phyloP scores from a whole-genome alignment of 1,140 invertebrate genomes.

The Harlomillsia oculata region DNA sequence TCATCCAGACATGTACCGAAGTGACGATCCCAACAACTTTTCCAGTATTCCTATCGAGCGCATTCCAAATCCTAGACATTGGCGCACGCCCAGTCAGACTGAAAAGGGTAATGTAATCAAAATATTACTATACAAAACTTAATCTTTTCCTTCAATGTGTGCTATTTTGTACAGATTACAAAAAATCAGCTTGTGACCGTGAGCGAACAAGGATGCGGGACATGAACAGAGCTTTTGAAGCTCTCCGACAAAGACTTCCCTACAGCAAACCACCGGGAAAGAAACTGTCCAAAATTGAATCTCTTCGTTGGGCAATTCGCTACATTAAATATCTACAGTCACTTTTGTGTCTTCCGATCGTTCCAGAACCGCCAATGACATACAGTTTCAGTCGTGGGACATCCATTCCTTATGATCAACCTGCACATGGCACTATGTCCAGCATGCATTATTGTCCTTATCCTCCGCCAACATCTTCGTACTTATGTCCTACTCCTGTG shows the following conservation, averaged over 20 bases:
- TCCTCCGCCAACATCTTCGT: not conserved
- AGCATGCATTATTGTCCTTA: not conserved
- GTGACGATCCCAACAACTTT: slow-evolving; percentile 20
- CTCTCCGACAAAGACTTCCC: slow-evolving; percentile 63
- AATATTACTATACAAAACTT: slow-evolving; percentile 3
- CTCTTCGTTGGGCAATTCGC: slow-evolving; percentile 67
- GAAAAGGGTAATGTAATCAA: slow-evolving; percentile 31
- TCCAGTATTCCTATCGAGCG: slow-evolving; percentile 29
- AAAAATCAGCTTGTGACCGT: slow-evolving; percentile 72
- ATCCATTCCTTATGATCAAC: not conserved
- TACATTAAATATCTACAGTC: slow-evolving; percentile 67
- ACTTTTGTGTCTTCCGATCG: slow-evolving; percentile 42
- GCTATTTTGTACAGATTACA: slow-evolving; percentile 53
- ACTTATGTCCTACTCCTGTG: not conserved
- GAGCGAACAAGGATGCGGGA: slow-evolving; percentile 76
- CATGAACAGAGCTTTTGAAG: slow-evolving; percentile 77
- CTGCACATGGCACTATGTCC: not conserved
- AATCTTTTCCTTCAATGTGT: not conserved
- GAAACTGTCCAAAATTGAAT: slow-evolving; percentile 79
- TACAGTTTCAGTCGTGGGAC: not conserved
- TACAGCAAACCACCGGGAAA: slow-evolving; percentile 69
- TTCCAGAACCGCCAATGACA: too few species aligned
- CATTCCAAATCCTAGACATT: slow-evolving; percentile 32
- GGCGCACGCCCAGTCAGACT: slow-evolving; percentile 23
- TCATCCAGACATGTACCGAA: slow-evolving; percentile 9